Conservation (phyloP, 2,888 invertebrate genomes). For the Abrostola triplasia region DNA sequence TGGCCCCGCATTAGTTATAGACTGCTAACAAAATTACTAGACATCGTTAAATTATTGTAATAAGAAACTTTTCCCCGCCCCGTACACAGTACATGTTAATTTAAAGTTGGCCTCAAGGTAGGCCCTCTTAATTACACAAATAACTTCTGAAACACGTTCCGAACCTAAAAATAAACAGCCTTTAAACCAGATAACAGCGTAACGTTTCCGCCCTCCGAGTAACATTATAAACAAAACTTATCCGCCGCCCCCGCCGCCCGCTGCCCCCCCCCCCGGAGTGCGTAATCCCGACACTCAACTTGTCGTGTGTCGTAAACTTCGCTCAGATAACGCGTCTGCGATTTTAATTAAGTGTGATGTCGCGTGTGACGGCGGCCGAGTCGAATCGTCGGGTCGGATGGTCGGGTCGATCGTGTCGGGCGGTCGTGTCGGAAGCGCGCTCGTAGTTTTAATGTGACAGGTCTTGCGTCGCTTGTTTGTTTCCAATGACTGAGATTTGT, state of each 20-base stretch:
- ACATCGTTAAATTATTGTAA: too few relatives aligned
- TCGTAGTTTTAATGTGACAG: constrained; percentile 20
- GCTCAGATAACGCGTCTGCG: constrained; percentile 18
- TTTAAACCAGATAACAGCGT: constrained; percentile 20
- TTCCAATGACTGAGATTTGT: constrained; percentile 31
- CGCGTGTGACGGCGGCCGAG: constrained; percentile 6
- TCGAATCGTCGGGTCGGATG: background rate
- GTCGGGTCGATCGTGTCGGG: background rate
- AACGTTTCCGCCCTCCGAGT: constrained; percentile 23
- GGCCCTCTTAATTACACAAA: constrained; percentile 27
- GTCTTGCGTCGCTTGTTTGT: constrained; percentile 20
- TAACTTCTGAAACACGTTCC: constrained; percentile 30
- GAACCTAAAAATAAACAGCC: constrained; percentile 17
- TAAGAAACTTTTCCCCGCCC: too few relatives aligned
- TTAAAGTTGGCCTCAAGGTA: background rate
- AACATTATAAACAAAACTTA: constrained; percentile 31
- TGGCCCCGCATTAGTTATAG: too few relatives aligned
- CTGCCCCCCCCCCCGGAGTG: background rate
- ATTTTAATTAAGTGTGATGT: constrained; percentile 34
- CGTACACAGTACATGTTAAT: too few relatives aligned
- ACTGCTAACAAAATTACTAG: too few relatives aligned
- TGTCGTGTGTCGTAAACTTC: constrained; percentile 17
- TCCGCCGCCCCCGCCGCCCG: background rate
- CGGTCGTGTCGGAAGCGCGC: background rate
- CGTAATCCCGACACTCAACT: constrained; percentile 11